Conservation (phyloP, 2,888 invertebrate genomes). For the Leptopilina drosophilae region DNA sequence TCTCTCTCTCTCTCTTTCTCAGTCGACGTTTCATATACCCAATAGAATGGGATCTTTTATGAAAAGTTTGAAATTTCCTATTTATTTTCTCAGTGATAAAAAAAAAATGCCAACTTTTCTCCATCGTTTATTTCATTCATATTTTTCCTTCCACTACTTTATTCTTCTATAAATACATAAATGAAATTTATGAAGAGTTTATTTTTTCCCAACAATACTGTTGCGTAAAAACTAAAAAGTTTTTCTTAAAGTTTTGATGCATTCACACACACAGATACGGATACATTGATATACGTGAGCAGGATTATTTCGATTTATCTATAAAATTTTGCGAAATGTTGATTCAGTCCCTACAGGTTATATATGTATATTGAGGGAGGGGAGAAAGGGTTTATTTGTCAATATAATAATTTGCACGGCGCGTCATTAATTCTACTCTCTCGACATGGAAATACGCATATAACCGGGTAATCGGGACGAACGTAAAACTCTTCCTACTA, state of each 20-base stretch:
- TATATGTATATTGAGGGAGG: no score
- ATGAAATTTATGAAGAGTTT: no score
- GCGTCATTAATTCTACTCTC: constrained; percentile 5
- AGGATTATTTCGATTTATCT: no score
- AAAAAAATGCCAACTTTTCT: background rate
- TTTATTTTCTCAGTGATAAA: background rate
- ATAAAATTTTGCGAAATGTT: background rate
- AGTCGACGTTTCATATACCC: background rate
- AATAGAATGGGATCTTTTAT: background rate
- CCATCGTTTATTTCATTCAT: no score
- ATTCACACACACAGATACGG: no score
- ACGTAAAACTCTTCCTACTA: constrained; percentile 33
- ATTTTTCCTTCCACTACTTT: no score
- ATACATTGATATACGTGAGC: no score
- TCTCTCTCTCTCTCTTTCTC: background rate
- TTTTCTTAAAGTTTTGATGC: no score
- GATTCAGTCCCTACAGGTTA: background rate
- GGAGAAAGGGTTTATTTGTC: background rate
- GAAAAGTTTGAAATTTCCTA: background rate
- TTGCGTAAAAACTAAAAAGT: no score
- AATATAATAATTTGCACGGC: constrained; percentile 15
- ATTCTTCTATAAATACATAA: no score
- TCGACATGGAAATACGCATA: constrained; percentile 6
- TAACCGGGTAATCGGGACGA: constrained; percentile 16
- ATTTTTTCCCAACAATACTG: no score